Percentiles rank a stretch among this genome's conserved stretches.
Conservation (phyloP, 1,140 invertebrate species). For the Tetragnatha versicolor region DNA sequence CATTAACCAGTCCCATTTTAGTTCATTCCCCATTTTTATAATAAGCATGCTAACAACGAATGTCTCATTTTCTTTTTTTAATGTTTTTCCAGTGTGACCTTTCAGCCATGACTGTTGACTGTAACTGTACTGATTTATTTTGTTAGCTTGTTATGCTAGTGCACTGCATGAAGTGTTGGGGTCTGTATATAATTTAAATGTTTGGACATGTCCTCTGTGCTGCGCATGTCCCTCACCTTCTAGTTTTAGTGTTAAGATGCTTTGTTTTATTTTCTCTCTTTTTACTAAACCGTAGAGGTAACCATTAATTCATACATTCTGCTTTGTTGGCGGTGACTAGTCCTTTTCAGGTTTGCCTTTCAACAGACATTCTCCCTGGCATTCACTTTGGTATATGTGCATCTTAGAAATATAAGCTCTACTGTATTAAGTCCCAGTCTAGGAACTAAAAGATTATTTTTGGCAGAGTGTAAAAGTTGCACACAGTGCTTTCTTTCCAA, state of each 20-base stretch:
- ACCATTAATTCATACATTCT: not conserved
- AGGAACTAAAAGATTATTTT: too few species aligned
- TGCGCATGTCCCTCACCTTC: constrained; percentile 50
- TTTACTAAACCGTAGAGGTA: constrained; percentile 20
- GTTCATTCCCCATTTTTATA: not conserved
- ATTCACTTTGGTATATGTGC: too few species aligned
- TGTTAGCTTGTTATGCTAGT: constrained; percentile 54
- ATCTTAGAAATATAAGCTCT: too few species aligned
- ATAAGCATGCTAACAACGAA: constrained; percentile 5
- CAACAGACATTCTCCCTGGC: not conserved
- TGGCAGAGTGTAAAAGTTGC: too few species aligned
- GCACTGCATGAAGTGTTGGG: constrained; percentile 55
- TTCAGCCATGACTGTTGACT: constrained; percentile 42
- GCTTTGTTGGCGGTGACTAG: not conserved
- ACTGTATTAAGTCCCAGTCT: too few species aligned
- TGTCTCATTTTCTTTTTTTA: constrained; percentile 19
- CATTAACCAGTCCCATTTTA: too few species aligned
- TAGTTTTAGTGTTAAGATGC: constrained; percentile 49
- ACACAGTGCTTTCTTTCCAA: too few species aligned
- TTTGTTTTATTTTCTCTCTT: constrained; percentile 30
- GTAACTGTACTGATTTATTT: constrained; percentile 40
- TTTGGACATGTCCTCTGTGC: constrained; percentile 56
- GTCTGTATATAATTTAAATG: constrained; percentile 50
- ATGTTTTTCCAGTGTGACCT: constrained; percentile 6
- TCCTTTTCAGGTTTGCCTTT: not conserved